Conservation (phyloP, 92 coral and sea anemone species). For the Pocillopora grandis region DNA sequence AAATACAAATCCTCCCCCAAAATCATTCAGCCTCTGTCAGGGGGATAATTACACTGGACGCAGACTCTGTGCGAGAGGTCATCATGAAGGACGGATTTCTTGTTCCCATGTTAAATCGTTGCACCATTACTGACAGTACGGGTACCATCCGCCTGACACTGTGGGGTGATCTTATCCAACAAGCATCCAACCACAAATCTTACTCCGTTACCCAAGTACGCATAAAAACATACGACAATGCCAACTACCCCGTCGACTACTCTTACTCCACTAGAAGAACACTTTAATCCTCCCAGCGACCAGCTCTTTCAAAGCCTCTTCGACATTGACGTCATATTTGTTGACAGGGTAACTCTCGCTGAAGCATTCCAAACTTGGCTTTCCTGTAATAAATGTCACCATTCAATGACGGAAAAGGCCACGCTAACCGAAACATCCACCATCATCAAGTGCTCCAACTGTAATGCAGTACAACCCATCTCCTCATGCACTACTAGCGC, state of each 20-base stretch:
- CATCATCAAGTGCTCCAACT: constrained; percentile 32
- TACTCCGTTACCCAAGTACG: constrained; percentile 32
- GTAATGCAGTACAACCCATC: constrained; percentile 38
- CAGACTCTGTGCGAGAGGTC: constrained; percentile 17
- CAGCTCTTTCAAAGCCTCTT: constrained; percentile 35
- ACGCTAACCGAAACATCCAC: not conserved
- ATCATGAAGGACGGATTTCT: constrained; percentile 12
- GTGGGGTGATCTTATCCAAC: constrained; percentile 33
- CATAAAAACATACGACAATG: constrained; percentile 32
- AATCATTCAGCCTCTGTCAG: constrained; percentile 21
- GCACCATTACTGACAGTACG: constrained; percentile 33
- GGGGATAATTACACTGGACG: constrained; percentile 34
- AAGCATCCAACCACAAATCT: constrained; percentile 21
- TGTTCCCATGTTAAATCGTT: constrained; percentile 25
- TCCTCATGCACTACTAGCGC: constrained; percentile 22
- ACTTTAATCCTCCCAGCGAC: constrained; percentile 30
- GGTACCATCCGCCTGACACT: constrained; percentile 44
- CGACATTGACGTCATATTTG: constrained; percentile 18
- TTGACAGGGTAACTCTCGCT: constrained; percentile 23
- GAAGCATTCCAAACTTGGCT: constrained; percentile 38
- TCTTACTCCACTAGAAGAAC: not conserved
- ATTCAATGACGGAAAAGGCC: constrained; percentile 23
- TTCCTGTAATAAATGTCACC: constrained; percentile 32
- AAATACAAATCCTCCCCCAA: not conserved
- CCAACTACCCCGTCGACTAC: constrained; percentile 23